phyloP scores from a whole-genome alignment of 2,797 vertebrate genomes.

The Arctocebus calabarensis region DNA sequence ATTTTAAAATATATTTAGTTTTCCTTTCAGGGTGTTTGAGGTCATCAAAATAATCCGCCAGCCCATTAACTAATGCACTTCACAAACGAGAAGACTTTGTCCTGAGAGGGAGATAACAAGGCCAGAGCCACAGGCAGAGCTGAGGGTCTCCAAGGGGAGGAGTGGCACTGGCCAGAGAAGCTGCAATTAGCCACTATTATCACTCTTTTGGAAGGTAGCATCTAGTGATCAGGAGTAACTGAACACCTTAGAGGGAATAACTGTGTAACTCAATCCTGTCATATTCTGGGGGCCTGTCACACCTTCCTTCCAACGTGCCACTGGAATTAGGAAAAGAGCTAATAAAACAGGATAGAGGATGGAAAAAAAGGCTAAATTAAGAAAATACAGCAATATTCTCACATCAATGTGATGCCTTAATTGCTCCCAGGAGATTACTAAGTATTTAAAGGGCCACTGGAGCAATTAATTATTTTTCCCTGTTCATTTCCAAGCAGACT shows the following conservation, averaged over 20 bases:
- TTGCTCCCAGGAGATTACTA: not conserved
- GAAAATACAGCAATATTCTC: not conserved
- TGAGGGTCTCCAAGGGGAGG: too few relatives aligned
- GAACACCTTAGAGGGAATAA: not conserved
- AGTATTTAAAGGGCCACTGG: not conserved
- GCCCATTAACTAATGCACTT: not conserved
- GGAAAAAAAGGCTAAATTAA: not conserved
- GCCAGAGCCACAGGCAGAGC: not conserved
- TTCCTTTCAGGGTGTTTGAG: not conserved
- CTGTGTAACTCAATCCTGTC: not conserved
- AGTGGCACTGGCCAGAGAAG: not conserved
- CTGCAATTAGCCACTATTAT: not conserved
- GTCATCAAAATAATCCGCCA: not conserved
- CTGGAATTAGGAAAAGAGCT: not conserved
- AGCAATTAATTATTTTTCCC: not conserved
- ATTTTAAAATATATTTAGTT: not conserved
- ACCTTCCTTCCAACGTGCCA: not conserved
- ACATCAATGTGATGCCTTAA: not conserved
- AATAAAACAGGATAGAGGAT: not conserved
- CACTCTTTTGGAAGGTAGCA: not conserved
- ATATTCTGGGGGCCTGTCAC: not conserved
- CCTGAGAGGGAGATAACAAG: not conserved
- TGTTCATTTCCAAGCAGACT: conserved; percentile 16
- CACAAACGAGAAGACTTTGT: not conserved
- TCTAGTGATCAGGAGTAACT: not conserved